phyloP scores from a whole-genome alignment of 2,113 vertebrate species.

The Beaufortia kweichowensis region DNA sequence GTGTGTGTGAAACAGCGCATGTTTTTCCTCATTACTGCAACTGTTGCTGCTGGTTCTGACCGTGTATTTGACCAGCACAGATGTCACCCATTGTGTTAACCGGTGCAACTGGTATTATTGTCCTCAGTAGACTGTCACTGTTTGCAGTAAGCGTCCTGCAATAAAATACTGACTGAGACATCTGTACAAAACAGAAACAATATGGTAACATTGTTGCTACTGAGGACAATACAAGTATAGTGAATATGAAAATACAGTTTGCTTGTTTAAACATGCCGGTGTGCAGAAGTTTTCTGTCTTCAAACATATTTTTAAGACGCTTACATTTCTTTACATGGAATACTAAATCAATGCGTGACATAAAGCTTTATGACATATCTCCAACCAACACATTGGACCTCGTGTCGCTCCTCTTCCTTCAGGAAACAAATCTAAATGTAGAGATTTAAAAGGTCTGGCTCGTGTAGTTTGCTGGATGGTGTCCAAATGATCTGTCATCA shows the following conservation, averaged over 20 bases:
- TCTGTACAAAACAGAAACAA: background rate
- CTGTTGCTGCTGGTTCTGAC: constrained; percentile 58
- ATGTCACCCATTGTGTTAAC: constrained; percentile 68
- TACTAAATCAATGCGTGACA: no score
- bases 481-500: constrained; percentile 1
- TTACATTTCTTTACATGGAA: no score
- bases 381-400: constrained; percentile 34
- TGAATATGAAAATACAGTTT: background rate
- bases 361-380: constrained; percentile 1
- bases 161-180: background rate
- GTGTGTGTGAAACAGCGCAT: no score
- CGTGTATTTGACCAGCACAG: constrained; percentile 73
- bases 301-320: no score
- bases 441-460: background rate
- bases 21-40: background rate
- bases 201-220: background rate
- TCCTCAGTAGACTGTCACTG: background rate
- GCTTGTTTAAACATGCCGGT: no score
- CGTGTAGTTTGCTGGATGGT: constrained; percentile 11
- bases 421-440: background rate
- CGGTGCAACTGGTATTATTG: constrained; percentile 63
- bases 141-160: background rate
- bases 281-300: no score
- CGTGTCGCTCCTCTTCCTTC: background rate
- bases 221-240: background rate